These are phyloP conservation scores for Esperia sulphurella DNA, from an alignment of 2,888 invertebrate species.

Conservation along the genomic window DNA sequence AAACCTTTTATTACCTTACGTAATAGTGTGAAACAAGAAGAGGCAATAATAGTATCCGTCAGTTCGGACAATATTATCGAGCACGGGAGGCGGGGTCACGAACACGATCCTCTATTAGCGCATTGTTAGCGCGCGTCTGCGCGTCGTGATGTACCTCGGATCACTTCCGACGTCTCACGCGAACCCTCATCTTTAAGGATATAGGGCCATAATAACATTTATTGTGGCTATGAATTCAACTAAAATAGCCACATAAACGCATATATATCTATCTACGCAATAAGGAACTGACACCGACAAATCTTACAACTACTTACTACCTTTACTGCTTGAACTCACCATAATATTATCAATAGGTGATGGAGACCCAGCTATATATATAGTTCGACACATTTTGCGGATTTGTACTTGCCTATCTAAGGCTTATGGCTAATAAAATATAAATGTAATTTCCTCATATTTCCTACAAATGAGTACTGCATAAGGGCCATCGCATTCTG, in stretches of 20 bases:
- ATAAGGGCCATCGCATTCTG: too few species aligned
- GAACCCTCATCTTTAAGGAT: conserved; percentile 23
- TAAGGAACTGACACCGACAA: neutral
- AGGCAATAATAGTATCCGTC: conserved; percentile 29
- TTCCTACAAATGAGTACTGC: too few species aligned
- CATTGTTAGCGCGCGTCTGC: conserved; percentile 62
- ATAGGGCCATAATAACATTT: conserved; percentile 7
- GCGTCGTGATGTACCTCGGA: conserved; percentile 63
- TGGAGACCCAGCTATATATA: too few species aligned
- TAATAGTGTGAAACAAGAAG: conserved; percentile 8
- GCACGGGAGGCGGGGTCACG: conserved; percentile 57
- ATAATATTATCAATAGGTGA: too few species aligned
- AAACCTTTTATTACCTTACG: conserved; percentile 3
- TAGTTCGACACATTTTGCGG: too few species aligned
- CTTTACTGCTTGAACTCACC: too few species aligned
- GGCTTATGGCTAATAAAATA: too few species aligned
- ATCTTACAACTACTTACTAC: too few species aligned
- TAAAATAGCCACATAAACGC: neutral
- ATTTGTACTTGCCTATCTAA: too few species aligned
- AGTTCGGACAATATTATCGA: conserved; percentile 49
- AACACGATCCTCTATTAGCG: conserved; percentile 69
- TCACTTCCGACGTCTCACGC: conserved; percentile 61
- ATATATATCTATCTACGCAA: too few species aligned
- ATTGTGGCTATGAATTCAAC: neutral
- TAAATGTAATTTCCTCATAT: too few species aligned